A percentile compares a stretch with the other conserved stretches of the same genome.
These are phyloP conservation scores for Agrilus cyanescens DNA, from an alignment of 2,888 invertebrate genomes.

Conservation along the genomic window DNA sequence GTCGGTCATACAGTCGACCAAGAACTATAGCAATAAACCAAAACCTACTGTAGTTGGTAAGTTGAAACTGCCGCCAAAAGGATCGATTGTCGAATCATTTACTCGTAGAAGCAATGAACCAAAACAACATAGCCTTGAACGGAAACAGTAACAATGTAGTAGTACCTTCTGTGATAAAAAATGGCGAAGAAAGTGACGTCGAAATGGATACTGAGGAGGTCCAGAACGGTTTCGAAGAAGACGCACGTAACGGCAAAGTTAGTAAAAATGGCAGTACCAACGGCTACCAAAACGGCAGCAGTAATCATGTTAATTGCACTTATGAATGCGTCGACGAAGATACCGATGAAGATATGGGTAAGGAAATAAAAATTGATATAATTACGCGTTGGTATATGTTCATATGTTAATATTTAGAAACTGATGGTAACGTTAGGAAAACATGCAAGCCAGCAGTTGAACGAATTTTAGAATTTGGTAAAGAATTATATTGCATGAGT, in stretches of 20 bases:
- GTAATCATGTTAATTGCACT: constrained; percentile 26
- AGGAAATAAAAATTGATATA: constrained; percentile 25
- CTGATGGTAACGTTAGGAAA: constrained; percentile 29
- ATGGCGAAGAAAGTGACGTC: constrained; percentile 40
- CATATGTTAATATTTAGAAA: constrained; percentile 31
- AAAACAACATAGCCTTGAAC: constrained; percentile 38
- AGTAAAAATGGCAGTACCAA: constrained; percentile 33
- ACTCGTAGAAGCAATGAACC: constrained; percentile 20
- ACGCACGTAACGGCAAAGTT: constrained; percentile 22
- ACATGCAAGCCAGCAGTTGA: constrained; percentile 73
- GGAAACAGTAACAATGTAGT: constrained; percentile 29
- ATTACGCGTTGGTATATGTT: not conserved
- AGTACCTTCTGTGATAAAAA: constrained; percentile 26
- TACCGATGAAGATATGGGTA: constrained; percentile 64
- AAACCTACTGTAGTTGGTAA: constrained; percentile 17
- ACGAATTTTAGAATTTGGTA: constrained; percentile 87
- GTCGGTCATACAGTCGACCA: constrained; percentile 75
- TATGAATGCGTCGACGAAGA: constrained; percentile 46
- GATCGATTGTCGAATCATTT: constrained; percentile 2
- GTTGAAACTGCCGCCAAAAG: no score
- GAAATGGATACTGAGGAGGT: constrained; percentile 40
- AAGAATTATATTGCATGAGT: constrained; percentile 86
- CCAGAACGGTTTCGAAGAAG: constrained; percentile 32
- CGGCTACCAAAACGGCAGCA: constrained; percentile 51
- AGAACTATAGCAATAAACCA: constrained; percentile 33